phyloP scores from a whole-genome alignment of 2,888 invertebrate species.

The Melieria omissa region DNA sequence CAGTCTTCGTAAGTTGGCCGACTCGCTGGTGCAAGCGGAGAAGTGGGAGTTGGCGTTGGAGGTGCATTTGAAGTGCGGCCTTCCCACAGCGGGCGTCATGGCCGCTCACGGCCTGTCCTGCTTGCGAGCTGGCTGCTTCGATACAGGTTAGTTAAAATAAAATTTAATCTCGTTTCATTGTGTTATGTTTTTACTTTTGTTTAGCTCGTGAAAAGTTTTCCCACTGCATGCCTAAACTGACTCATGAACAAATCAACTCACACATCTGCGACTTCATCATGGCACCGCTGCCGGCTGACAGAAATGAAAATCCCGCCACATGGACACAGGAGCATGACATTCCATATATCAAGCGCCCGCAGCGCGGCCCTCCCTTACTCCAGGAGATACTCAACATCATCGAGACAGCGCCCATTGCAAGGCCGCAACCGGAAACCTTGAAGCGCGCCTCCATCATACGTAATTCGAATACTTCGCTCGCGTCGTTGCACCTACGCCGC shows the following conservation, averaged over 20 bases:
- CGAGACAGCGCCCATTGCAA: conserved; percentile 68
- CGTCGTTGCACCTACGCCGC: conserved; percentile 64
- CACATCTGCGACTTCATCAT: conserved; percentile 52
- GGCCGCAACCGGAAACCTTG: conserved; percentile 61
- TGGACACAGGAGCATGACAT: conserved; percentile 44
- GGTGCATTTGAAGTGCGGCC: conserved; percentile 87
- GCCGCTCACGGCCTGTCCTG: conserved; percentile 90
- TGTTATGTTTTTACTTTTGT: neutral
- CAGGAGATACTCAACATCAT: conserved; percentile 78
- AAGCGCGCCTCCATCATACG: conserved; percentile 61
- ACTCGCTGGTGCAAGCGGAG: conserved; percentile 82
- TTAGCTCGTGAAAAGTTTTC: conserved; percentile 64
- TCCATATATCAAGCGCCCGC: conserved; percentile 66
- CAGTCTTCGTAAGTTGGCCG: conserved; percentile 77
- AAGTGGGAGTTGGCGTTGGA: conserved; percentile 86
- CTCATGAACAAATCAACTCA: conserved; percentile 54
- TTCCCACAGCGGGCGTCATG: conserved; percentile 82
- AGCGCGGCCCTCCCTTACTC: conserved; percentile 75
- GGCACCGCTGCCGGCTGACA: conserved; percentile 19
- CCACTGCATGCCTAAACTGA: conserved; percentile 61
- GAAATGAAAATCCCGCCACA: conserved; percentile 29
- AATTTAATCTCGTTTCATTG: neutral
- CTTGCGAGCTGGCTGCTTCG: conserved; percentile 81
- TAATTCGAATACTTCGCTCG: conserved; percentile 61
- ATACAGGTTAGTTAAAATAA: conserved; percentile 70